Percentiles rank a stretch among this genome's conserved stretches.
These are phyloP conservation scores for Hyaena hyaena DNA, from an alignment of 2,113 vertebrate genomes.

Conservation along the genomic window DNA sequence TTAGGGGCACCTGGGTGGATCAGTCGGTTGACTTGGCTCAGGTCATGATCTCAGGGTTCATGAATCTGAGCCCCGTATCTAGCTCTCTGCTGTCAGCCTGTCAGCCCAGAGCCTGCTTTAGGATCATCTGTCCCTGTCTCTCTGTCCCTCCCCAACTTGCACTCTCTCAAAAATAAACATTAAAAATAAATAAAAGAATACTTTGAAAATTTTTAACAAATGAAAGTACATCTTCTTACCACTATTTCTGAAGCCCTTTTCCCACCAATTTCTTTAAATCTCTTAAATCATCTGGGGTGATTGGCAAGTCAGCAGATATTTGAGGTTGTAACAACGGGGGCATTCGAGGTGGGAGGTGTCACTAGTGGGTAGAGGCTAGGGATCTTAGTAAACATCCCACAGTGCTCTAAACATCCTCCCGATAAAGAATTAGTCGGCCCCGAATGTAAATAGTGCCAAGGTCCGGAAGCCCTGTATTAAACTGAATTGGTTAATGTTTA, in stretches of 20 bases:
- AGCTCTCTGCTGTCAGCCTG: too few species aligned
- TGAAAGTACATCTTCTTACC: not conserved
- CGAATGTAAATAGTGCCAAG: not conserved
- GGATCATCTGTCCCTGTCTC: too few species aligned
- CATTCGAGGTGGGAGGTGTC: not conserved
- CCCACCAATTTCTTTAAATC: not conserved
- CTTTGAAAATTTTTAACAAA: conserved; percentile 35
- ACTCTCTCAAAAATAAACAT: too few species aligned
- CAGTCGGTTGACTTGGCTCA: too few species aligned
- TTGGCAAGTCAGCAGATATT: not conserved
- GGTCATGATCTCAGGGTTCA: too few species aligned
- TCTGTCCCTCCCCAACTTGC: too few species aligned
- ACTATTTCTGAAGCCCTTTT: not conserved
- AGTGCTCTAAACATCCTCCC: not conserved
- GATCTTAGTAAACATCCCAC: not conserved
- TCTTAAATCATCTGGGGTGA: not conserved
- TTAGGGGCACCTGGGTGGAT: not conserved
- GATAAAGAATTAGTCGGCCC: not conserved
- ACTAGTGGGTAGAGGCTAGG: not conserved
- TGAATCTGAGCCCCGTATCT: too few species aligned
- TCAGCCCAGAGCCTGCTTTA: too few species aligned
- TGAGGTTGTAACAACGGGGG: not conserved
- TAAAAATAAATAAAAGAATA: not conserved
- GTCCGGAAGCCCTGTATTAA: not conserved
- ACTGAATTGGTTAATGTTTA: not conserved